Percentiles rank a stretch among this genome's conserved stretches.
Evolutionary conservation across 2,888 invertebrate genomes (phyloP).

Genomic region (Nematopogon swammerdamellus): DNA sequence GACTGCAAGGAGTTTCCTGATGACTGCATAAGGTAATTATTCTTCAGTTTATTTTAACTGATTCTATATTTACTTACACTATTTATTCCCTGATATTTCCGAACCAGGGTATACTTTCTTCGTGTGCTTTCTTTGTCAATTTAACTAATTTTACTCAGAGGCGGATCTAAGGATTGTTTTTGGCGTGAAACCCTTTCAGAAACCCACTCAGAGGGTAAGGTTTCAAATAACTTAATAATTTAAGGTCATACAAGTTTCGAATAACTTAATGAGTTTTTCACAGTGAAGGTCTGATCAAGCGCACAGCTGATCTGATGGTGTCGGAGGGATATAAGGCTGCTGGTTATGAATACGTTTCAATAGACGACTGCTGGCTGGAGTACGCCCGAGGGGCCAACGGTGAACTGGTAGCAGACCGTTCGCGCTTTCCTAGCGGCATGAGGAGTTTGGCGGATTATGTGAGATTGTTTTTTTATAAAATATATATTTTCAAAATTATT

Average conservation of each 20-base stretch:
- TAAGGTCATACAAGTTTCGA: too few relatives aligned
- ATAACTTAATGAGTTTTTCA: too few relatives aligned
- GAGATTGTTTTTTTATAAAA: too few relatives aligned
- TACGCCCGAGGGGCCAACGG: constrained; percentile 45
- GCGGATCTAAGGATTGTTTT: too few relatives aligned
- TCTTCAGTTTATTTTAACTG: too few relatives aligned
- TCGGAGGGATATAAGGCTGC: constrained; percentile 56
- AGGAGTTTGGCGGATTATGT: constrained; percentile 61
- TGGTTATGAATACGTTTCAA: constrained; percentile 62
- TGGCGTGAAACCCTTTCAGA: too few relatives aligned
- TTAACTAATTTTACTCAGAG: too few relatives aligned
- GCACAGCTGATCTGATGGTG: constrained; percentile 47
- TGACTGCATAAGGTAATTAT: constrained; percentile 53
- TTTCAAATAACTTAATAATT: too few relatives aligned
- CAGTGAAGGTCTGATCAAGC: constrained; percentile 44
- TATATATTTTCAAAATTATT: too few relatives aligned
- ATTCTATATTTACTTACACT: background rate
- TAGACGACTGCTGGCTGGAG: constrained; percentile 65
- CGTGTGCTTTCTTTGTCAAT: too few relatives aligned
- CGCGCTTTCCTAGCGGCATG: constrained; percentile 62
- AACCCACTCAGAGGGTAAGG: too few relatives aligned
- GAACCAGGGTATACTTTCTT: too few relatives aligned
- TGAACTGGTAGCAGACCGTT: constrained; percentile 51
- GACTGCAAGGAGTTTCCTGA: constrained; percentile 48
- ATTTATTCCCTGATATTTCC: background rate